Base-by-base conservation (phyloP, 2,113 vertebrate genomes). In the Lates calcarifer region DNA sequence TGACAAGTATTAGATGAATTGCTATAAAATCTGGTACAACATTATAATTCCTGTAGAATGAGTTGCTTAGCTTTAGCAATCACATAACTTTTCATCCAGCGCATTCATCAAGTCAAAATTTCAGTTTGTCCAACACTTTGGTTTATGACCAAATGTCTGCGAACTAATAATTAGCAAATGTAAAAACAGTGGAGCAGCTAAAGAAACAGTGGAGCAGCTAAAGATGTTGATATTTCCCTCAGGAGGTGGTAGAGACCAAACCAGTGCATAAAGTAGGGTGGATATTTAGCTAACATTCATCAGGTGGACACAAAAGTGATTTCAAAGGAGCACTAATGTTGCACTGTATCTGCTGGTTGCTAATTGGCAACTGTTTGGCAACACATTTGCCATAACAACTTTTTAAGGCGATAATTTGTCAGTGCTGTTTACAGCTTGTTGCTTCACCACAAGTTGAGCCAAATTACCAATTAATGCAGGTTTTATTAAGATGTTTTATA, bases 251-350 rank as follows among this genome's bases (percentile, higher is more conserved):
- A 17, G 26, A 45, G 62, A 76, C 51, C 28, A 56, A 56, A 22
- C 26, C 47, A 9, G 47, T 31, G 61, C 24, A 62, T 37, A 31
- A 53, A 29, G 5, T 5, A 41, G 6, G 13, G 20, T 20, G 2
- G 35, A 24, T 35, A 22, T 35, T 26, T 22, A 15, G 12, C 20
- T 33, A 35, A 39, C 12, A 26, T 72, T 72, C 67, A 33, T 72
- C 60, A 79, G 57, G 45, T 69, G 45, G 45, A 53, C n/a, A n/a
- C n/a, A 51, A 31, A 49, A 28, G 22, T n/a, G 17, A 56, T 12
- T 47, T 62, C n/a, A 56, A 17, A 55, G 26, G 22, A 56, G 3
- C 10, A 39, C 22, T 26, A 33, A 37, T 41, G 0, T n/a, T 29
- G 55, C 31, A 67, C 57, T 65, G 22, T 39, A n/a, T 73, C 22